Conservation (phyloP, 2,113 vertebrate species). For the Vicugna pacos region DNA sequence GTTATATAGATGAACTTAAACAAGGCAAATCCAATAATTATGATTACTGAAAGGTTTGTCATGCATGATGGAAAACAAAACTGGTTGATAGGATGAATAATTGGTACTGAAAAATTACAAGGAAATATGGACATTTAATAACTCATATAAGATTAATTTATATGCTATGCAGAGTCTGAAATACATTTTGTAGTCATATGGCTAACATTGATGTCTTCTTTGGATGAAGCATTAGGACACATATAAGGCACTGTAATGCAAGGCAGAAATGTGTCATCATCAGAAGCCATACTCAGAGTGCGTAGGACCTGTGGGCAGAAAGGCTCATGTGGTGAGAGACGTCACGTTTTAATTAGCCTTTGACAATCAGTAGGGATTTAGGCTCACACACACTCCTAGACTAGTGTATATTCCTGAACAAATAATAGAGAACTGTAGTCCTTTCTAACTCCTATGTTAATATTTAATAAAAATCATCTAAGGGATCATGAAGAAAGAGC, state of each 20-base stretch:
- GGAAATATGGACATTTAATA: not conserved
- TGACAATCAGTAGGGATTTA: not conserved
- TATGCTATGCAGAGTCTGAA: not conserved
- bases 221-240: not conserved
- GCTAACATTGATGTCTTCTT: not conserved
- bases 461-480: constrained; percentile 55
- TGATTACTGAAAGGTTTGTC: not conserved
- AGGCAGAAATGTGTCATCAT: not conserved
- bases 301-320: not conserved
- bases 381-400: not conserved
- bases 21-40: not conserved
- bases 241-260: not conserved
- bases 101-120: not conserved
- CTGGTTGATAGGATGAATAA: not conserved
- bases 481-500: not conserved
- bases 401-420: not conserved
- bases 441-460: not conserved
- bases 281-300: not conserved
- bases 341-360: not conserved
- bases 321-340: not conserved
- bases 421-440: not conserved
- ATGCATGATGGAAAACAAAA: not conserved
- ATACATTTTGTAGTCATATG: not conserved
- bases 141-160: not conserved
- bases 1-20: not conserved